Evolutionary conservation across 2,888 invertebrate species (phyloP), one percentile per base, ranked within the genome.

Genomic region (Rhabditoides inermis): DNA sequence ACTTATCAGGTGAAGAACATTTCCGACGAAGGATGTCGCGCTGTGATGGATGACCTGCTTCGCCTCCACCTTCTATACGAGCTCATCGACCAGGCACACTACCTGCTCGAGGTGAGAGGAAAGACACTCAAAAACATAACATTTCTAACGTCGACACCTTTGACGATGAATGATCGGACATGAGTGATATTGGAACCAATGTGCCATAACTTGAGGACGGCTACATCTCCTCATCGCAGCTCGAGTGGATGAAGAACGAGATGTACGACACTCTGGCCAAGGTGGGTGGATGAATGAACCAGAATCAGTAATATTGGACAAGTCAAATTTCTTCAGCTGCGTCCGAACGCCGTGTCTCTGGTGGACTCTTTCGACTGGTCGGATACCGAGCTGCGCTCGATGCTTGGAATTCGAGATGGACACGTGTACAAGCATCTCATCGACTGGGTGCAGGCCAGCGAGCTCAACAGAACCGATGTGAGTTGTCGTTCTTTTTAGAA

Each of bases 341-440:
- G 92, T 41, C 88, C 88, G 2, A 86, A 91, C 77, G 90, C 89
- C 0, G 86, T 94, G 0, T 86, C 87, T 0, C 82, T 94, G 27
- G 90, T 91, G 0, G 94, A 94, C 79, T 84, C 88, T 7, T 94
- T 91, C 76, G 91, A 91, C 75, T 74, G 77, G 55, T 70, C 72
- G 6, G 79, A 80, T 60, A 60, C 72, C 10, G 69, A 77, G 26
- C 69, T 81, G 37, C 69, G 77, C 53, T 79, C 78, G 5, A 76
- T 63, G 25, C 67, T 79, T n/a, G 73, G 73, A 30, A 58, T 65
- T 22, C 61, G 79, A 57, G 81, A 81, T 58, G 81, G 81, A 6
- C 73, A 71, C 49, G 74, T 74, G 27, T 73, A 73, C 49, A 71
- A 74, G 45, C 63, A 67, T 28, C 53, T 81, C 49, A 75, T 76